Evolutionary conservation across 1,140 invertebrate genomes (phyloP).

Genomic region (Scylla paramamosain): DNA sequence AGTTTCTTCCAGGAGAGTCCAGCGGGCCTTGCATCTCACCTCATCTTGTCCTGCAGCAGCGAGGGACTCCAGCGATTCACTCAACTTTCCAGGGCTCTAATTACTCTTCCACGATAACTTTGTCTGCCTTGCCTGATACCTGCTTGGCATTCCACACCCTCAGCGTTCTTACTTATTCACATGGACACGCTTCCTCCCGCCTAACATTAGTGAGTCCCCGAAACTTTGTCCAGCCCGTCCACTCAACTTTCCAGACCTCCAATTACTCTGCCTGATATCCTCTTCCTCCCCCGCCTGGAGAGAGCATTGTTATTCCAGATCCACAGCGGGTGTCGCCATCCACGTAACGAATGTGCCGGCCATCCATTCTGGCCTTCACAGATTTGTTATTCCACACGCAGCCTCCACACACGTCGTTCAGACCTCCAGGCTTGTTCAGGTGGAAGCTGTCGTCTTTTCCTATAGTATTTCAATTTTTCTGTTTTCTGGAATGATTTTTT

Average conservation of each 20-base stretch:
- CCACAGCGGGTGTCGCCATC: background rate
- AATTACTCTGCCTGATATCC: slow-evolving; percentile 22
- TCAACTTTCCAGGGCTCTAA: background rate
- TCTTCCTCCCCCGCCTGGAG: background rate
- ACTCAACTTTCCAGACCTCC: slow-evolving; percentile 11
- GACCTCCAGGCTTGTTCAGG: background rate
- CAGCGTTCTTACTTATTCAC: slow-evolving; percentile 22
- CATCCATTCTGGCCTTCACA: background rate
- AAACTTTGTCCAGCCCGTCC: slow-evolving; percentile 2
- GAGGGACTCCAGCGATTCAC: background rate
- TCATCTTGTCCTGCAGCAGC: background rate
- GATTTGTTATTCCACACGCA: background rate
- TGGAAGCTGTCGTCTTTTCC: background rate
- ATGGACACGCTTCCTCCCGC: background rate
- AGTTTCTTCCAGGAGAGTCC: background rate
- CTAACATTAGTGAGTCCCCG: background rate
- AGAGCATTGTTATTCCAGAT: background rate
- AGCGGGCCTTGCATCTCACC: background rate
- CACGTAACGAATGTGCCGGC: background rate
- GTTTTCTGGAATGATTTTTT: too few relatives aligned
- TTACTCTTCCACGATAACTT: background rate
- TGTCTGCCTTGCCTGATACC: background rate
- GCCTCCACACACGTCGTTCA: background rate
- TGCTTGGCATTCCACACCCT: slow-evolving; percentile 18
- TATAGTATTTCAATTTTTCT: too few relatives aligned